Conservation (phyloP, 92 coral and sea anemone genomes). For the Parazoanthus atlanticus region DNA sequence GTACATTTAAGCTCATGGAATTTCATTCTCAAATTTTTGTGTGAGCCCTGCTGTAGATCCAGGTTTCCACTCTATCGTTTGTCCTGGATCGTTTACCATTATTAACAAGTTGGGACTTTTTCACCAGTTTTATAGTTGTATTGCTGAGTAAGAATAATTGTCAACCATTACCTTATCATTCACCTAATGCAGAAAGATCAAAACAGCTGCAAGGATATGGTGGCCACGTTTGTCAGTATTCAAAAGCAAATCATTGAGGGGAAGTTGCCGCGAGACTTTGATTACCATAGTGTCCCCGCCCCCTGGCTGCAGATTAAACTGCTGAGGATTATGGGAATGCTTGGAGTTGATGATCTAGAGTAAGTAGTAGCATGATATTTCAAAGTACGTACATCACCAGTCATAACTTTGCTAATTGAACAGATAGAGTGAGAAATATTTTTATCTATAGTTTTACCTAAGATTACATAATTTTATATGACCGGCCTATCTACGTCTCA, state of each 20-base stretch:
- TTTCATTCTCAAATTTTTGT: too few species aligned
- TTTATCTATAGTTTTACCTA: too few species aligned
- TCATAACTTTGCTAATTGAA: background rate
- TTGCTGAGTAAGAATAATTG: background rate
- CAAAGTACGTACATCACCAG: background rate
- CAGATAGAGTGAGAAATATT: too few species aligned
- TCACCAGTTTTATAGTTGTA: background rate
- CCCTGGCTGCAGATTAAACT: slow-evolving; percentile 94
- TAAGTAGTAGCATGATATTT: slow-evolving; percentile 33
- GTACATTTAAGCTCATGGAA: too few species aligned
- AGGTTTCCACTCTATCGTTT: too few species aligned
- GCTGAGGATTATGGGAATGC: slow-evolving; percentile 79
- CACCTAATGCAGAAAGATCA: slow-evolving; percentile 63
- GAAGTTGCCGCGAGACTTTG: slow-evolving; percentile 76
- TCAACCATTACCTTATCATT: background rate
- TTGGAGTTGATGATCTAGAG: slow-evolving; percentile 86
- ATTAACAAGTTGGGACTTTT: too few species aligned
- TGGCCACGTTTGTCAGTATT: slow-evolving; percentile 64
- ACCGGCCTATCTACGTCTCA: too few species aligned
- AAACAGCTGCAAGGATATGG: slow-evolving; percentile 58
- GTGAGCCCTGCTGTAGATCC: too few species aligned
- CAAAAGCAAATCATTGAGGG: slow-evolving; percentile 67
- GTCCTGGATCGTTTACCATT: too few species aligned
- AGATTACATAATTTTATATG: too few species aligned
- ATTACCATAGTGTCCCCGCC: slow-evolving; percentile 80